Base-by-base conservation (phyloP, 2,888 invertebrate genomes). In the Siphlonurus alternatus region DNA sequence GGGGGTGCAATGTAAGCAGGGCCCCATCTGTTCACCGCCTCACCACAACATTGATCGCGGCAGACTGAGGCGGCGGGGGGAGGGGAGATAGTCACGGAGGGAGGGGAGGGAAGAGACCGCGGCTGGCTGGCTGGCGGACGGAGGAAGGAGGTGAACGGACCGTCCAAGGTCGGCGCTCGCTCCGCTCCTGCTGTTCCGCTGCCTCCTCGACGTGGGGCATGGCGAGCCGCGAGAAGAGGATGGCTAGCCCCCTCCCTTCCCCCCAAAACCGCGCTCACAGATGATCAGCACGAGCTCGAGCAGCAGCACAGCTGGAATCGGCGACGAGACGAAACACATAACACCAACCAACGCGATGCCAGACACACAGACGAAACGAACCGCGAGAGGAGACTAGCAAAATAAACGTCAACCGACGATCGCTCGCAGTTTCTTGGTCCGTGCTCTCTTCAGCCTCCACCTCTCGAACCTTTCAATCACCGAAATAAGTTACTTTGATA, bases 101-200 rank as follows among this genome's bases (percentile, higher is more conserved):
- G 56, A n/a, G 56, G 19, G 20, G 20, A 22, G 56, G 7, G 22
- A 22, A n/a, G 15, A 56, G 56, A 22, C 19, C 19, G 56, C 56
- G 56, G 56, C 56, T 38, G 38, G 38, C 38, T 5, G 38, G 38
- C 38, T 5, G 38, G 38, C 5, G 7, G 38, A 38, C 5, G 7
- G n/a, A 56, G n/a, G 56, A 56, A 56, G 56, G 56, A 56, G 56
- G 56, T 56, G 56, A 56, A 56, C 56, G 56, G 19, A 56, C 56
- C 56, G n/a, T 56, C 56, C 56, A 56, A 56, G 56, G 56, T 56
- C 56, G 56, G 22, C 56, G 38, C 38, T 38, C 56, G 56, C n/a
- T 22, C 56, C 38, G 38, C 38, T 38, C 7, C 38, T 15, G 38
- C n/a, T n/a, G n/a, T n/a, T n/a, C n/a, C n/a, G n/a, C n/a, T n/a